Conservation (phyloP, 2,888 invertebrate genomes). For the Bellardia pandia region DNA sequence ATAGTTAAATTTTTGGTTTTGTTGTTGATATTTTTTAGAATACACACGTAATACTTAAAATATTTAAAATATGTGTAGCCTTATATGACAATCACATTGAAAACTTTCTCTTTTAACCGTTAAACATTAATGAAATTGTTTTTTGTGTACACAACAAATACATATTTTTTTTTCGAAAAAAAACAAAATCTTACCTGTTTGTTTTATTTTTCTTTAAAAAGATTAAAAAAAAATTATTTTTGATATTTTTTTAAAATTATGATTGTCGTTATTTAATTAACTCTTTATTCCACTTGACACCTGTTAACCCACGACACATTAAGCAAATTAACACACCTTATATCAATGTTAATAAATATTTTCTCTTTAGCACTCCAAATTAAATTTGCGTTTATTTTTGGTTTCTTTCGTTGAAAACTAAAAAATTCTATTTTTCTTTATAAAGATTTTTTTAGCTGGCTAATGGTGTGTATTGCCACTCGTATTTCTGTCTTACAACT, state of each 20-base stretch:
- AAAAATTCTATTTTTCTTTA: constrained; percentile 20
- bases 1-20: not conserved
- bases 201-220: constrained; percentile 12
- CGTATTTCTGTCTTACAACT: constrained; percentile 83
- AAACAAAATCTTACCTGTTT: constrained; percentile 62
- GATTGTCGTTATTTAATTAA: not conserved
- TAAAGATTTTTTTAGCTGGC: constrained; percentile 17
- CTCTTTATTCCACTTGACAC: constrained; percentile 56
- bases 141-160: constrained; percentile 1
- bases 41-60: constrained; percentile 34
- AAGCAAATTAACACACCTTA: constrained; percentile 41
- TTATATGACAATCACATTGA: constrained; percentile 5
- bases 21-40: constrained; percentile 24
- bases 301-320: constrained; percentile 35
- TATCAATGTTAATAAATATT: constrained; percentile 40
- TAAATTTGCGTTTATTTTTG: not conserved
- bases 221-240: not conserved
- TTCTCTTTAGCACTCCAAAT: constrained; percentile 44
- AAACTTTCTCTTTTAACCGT: constrained; percentile 72
- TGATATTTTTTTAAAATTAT: not conserved
- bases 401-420: not conserved
- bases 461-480: constrained; percentile 58
- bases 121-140: constrained; percentile 36
- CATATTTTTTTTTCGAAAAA: not conserved
- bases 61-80: constrained; percentile 18